Percentiles rank a stretch among this genome's conserved stretches.
Conservation (phyloP, 2,797 vertebrate genomes). For the Vultur gryphus region DNA sequence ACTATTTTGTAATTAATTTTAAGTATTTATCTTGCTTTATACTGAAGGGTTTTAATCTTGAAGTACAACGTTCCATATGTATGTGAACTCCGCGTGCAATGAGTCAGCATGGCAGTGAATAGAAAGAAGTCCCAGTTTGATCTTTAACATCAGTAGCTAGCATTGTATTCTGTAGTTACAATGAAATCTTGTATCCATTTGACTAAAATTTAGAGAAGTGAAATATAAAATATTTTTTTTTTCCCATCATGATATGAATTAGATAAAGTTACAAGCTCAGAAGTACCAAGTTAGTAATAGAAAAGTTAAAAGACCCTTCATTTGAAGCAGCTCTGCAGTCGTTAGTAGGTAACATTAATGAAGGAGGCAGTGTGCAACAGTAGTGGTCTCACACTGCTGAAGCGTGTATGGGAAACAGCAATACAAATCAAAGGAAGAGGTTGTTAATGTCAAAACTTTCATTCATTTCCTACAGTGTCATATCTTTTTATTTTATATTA, state of each 20-base stretch:
- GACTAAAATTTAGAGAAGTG: constrained; percentile 7
- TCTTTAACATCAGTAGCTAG: background rate
- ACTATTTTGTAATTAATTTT: background rate
- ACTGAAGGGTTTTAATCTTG: background rate
- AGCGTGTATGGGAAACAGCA: constrained; percentile 21
- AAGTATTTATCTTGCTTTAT: background rate
- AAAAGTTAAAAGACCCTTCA: constrained; percentile 23
- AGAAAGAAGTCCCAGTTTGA: background rate
- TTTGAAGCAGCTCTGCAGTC: constrained; percentile 32
- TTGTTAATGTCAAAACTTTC: constrained; percentile 32
- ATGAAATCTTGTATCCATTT: background rate
- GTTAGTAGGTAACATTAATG: constrained; percentile 35
- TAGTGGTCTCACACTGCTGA: background rate
- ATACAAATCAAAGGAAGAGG: constrained; percentile 34
- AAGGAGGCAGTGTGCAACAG: constrained; percentile 17
- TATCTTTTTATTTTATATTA: constrained; percentile 10
- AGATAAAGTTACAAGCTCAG: constrained; percentile 11
- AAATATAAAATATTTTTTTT: constrained; percentile 15
- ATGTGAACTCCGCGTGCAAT: background rate
- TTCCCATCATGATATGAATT: background rate
- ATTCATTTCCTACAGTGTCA: constrained; percentile 18
- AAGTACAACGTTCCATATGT: background rate
- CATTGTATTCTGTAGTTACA: background rate
- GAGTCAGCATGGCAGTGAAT: background rate
- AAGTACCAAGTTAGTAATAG: background rate